Evolutionary conservation across 2,113 vertebrate species (phyloP).

Genomic region (Calonectris borealis): DNA sequence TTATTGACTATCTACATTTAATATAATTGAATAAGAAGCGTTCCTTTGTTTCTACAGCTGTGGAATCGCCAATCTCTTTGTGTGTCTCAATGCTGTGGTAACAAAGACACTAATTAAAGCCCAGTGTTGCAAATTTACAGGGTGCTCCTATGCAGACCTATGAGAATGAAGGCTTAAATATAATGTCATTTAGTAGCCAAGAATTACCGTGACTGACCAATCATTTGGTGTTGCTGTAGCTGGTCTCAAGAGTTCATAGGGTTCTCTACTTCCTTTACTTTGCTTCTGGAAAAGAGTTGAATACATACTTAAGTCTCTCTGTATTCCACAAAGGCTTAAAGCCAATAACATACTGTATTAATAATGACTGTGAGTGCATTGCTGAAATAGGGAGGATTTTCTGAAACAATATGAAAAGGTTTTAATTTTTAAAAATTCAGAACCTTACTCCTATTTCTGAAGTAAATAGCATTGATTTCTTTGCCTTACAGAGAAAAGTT

Average conservation of each 20-base stretch:
- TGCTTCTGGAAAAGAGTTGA: background rate
- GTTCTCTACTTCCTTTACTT: background rate
- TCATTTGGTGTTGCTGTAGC: background rate
- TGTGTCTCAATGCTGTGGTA: background rate
- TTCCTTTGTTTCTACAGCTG: background rate
- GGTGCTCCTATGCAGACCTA: background rate
- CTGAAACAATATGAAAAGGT: background rate
- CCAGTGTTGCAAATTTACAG: background rate
- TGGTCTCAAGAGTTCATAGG: background rate
- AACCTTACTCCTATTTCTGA: background rate
- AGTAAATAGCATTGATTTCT: background rate
- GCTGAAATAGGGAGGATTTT: background rate
- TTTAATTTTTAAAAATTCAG: background rate
- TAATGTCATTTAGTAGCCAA: background rate
- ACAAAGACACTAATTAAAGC: background rate
- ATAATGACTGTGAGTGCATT: background rate
- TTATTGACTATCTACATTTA: background rate
- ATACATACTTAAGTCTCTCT: background rate
- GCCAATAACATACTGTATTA: background rate
- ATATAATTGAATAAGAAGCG: background rate
- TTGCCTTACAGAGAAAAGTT: background rate
- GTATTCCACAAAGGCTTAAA: background rate
- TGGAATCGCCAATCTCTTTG: background rate
- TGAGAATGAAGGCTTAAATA: background rate
- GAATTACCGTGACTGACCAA: background rate